A percentile compares a stretch with the other conserved stretches of the same genome.
These are phyloP conservation scores for Pterophyllum scalare DNA, from an alignment of 2,113 vertebrate species.

Conservation along the genomic window DNA sequence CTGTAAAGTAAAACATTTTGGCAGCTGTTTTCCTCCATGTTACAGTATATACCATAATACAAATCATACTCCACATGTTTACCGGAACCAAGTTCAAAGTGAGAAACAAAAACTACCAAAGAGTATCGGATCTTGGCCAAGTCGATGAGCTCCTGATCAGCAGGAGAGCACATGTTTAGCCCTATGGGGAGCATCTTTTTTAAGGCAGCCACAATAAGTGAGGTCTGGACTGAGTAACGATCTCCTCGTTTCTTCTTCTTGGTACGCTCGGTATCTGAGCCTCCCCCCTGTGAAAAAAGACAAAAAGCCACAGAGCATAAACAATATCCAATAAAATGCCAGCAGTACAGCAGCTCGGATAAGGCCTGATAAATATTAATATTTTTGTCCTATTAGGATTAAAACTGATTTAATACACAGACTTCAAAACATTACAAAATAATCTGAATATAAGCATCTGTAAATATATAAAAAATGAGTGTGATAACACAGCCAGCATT, in stretches of 20 bases:
- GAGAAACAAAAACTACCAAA: conserved; percentile 81
- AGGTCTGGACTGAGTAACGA: conserved; percentile 94
- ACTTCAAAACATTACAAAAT: neutral
- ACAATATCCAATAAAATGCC: conserved; percentile 34
- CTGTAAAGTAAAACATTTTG: conserved; percentile 71
- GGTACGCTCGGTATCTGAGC: conserved; percentile 91
- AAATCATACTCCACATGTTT: neutral
- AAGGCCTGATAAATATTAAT: neutral
- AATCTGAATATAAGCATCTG: neutral
- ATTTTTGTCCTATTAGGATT: neutral
- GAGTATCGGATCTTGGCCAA: conserved; percentile 93
- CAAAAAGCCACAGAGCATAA: conserved; percentile 57
- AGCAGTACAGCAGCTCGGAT: neutral
- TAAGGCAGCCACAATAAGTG: conserved; percentile 93
- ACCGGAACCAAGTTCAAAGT: neutral
- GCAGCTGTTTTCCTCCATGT: neutral
- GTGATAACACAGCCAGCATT: neutral
- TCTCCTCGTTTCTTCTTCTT: conserved; percentile 93
- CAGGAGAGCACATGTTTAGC: conserved; percentile 97
- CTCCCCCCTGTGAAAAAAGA: conserved; percentile 84
- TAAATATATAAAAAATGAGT: neutral
- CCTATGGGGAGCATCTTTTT: conserved; percentile 98
- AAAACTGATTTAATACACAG: neutral
- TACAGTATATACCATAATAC: neutral
- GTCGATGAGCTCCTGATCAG: conserved; percentile 93